Conservation (phyloP, 2,113 vertebrate species). For the Panthera uncia region DNA sequence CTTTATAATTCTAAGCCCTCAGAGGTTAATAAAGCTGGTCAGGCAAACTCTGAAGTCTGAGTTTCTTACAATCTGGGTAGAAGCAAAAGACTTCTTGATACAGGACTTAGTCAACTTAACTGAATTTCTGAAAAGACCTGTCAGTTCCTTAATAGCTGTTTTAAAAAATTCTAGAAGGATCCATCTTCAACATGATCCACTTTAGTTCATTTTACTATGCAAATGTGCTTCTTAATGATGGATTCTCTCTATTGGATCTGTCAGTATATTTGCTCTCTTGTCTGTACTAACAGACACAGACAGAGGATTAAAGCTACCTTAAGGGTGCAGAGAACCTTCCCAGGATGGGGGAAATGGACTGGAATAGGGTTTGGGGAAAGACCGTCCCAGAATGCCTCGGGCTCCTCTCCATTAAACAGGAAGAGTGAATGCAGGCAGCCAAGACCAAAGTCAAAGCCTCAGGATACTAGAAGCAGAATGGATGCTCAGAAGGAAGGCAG, state of each 20-base stretch:
- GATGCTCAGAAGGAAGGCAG: neutral
- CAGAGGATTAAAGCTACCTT: neutral
- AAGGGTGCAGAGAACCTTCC: neutral
- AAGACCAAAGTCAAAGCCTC: neutral
- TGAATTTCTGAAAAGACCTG: neutral
- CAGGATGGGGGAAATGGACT: neutral
- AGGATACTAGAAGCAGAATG: neutral
- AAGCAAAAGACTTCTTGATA: neutral
- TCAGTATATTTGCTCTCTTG: neutral
- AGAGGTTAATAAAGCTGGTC: neutral
- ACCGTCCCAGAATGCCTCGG: neutral
- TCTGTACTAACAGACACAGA: neutral
- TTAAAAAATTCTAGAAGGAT: neutral
- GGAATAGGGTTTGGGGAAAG: neutral
- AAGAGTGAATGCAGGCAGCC: neutral
- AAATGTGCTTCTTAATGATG: neutral
- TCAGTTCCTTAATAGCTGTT: neutral
- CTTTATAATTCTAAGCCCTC: conserved; percentile 1
- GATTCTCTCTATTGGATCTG: neutral
- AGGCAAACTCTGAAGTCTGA: neutral
- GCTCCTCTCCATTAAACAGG: neutral
- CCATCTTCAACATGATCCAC: neutral
- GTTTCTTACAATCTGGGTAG: neutral
- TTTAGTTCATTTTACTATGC: neutral
- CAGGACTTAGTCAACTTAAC: neutral